Evolutionary conservation across 1,140 invertebrate species (phyloP), one percentile per base, ranked within the genome.

Genomic region (Coelopa frigida): DNA sequence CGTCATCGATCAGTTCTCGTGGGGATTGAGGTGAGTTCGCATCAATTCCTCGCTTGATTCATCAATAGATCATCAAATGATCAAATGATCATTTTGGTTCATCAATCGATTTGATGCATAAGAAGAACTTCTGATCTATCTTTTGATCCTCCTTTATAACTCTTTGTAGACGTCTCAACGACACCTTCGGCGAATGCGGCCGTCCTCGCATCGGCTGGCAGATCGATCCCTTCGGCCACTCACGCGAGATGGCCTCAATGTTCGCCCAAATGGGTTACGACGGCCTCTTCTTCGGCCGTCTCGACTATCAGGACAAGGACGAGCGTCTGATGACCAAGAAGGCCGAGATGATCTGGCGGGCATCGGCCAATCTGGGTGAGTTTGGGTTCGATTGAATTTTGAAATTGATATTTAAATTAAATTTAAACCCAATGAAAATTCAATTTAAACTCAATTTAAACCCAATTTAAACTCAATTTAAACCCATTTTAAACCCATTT

Each of bases 141-240:
- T 37, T 37, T 15, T 4, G 12, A 20, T 2, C 21, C 17, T 24
- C 24, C 3, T 39, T 42, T 41, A 15, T 4, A 21, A 37, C 44
- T 49, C 7, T 21, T 46, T 52, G 51, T 40, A 75, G 77, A 49
- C 78, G 82, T 39, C 63, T 95, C 1, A 82, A 88, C 49, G 81
- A 91, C 12, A 85, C 82, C 0, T 92, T 95, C 62, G 91, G 90
- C 1, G 70, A 78, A 11, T 94, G 90, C 63, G 89, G 77, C 0
- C 70, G 80, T 11, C 91, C 90, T 0, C 77, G 75, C 21, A 78
- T 91, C 8, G 89, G 85, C 3, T 95, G 92, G 91, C 92, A 95
- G 68, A 94, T 95, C 36, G 90, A 94, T 73, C 89, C 91, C 0
- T 95, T 94, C 59, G 91, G 91, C 0, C 92, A 96, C 61, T 90